These are phyloP conservation scores for Syngnathus floridae DNA, from an alignment of 2,113 vertebrate genomes.

Conservation along the genomic window DNA sequence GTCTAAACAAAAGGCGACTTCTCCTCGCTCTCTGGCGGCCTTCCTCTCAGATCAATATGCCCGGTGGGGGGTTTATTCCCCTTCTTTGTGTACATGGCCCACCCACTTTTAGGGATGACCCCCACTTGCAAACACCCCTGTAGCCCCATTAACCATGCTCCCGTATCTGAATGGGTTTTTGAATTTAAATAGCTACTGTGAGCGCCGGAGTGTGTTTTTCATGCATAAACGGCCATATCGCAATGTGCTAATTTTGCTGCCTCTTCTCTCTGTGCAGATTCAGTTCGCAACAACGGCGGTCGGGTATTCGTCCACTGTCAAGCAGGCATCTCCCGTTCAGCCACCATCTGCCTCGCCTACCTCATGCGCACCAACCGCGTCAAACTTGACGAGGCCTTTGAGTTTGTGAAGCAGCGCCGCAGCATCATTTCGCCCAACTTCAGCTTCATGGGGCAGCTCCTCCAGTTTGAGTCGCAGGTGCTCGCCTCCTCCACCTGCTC, in stretches of 20 bases:
- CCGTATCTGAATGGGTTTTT: constrained; percentile 58
- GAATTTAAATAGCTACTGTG: constrained; percentile 56
- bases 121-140: constrained; percentile 46
- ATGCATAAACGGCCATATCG: neutral
- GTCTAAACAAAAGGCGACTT: constrained; percentile 66
- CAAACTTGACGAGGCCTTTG: constrained; percentile 95
- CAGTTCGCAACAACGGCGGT: constrained; percentile 85
- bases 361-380: constrained; percentile 98
- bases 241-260: constrained; percentile 41
- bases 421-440: constrained; percentile 99
- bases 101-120: constrained; percentile 46
- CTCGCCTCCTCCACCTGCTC: constrained; percentile 89
- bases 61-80: constrained; percentile 44
- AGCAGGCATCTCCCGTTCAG: constrained; percentile 93
- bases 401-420: constrained; percentile 96
- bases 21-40: constrained; percentile 57
- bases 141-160: constrained; percentile 53
- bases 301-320: constrained; percentile 97
- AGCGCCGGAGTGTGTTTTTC: constrained; percentile 20
- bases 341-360: constrained; percentile 97
- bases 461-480: constrained; percentile 96
- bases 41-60: constrained; percentile 69
- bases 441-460: constrained; percentile 98
- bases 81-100: constrained; percentile 59
- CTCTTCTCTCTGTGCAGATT: constrained; percentile 72